Percentiles rank a stretch among this genome's conserved stretches.
Conservation (phyloP, 2,797 vertebrate species). For the Toxotes lorentzi region DNA sequence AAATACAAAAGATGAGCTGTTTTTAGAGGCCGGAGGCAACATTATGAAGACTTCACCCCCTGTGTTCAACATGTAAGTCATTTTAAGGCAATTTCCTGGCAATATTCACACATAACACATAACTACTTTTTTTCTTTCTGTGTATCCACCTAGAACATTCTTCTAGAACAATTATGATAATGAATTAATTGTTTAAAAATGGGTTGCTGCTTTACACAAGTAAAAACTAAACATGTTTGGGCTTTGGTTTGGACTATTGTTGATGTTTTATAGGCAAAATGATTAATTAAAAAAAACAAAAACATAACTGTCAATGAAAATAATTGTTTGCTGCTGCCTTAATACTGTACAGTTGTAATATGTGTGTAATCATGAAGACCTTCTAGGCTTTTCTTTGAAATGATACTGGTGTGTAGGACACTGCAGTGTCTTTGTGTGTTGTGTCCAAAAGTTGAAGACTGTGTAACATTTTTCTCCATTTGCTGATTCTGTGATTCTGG, state of each 20-base stretch:
- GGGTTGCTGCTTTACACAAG: not conserved
- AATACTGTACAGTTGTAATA: not conserved
- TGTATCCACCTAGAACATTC: not conserved
- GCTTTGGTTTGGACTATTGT: not conserved
- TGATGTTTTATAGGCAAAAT: not conserved
- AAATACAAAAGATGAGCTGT: constrained; percentile 20
- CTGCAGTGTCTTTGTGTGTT: not conserved
- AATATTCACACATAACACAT: not conserved
- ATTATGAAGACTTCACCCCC: not conserved
- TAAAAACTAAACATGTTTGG: not conserved
- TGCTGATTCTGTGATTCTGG: constrained; percentile 71
- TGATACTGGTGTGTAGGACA: not conserved
- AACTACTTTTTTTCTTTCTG: not conserved
- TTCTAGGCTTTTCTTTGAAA: not conserved
- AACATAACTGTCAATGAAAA: not conserved
- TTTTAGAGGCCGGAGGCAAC: not conserved
- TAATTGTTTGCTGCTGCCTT: not conserved
- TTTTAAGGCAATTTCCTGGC: not conserved
- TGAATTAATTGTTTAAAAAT: no score
- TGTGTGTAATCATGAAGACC: not conserved
- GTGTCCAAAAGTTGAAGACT: constrained; percentile 52
- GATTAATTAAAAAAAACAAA: not conserved
- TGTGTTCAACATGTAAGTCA: not conserved
- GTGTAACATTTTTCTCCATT: constrained; percentile 50
- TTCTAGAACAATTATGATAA: no score